Base-by-base conservation (phyloP, 1,140 invertebrate species). In the Drosophila parabipectinata region DNA sequence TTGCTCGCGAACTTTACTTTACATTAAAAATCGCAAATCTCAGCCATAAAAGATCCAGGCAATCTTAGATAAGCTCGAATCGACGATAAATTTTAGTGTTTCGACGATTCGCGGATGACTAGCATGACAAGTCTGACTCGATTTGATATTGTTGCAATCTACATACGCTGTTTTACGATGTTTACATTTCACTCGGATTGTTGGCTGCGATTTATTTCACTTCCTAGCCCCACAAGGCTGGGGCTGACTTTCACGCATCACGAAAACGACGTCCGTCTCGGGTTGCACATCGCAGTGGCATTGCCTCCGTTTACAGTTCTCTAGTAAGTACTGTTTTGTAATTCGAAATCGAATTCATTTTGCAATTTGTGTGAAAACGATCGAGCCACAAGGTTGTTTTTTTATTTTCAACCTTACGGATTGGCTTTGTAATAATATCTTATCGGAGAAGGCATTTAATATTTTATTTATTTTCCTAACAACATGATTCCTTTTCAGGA, bases 281-380 rank as follows among this genome's bases (percentile, higher is more conserved):
- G 48, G 41, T 56, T 54, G 61, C 41, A 39, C 57, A 56, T 45
- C 71, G 47, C 47, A 52, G 72, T 59, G 26, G 26, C 6, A 66
- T 71, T 77, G 63, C 75, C 64, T 77, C 77, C 73, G 63, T 81
- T 83, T 83, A 59, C 69, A 83, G 79, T 71, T 82, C 72, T 80
- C 21, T 21, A 21, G 66, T 72, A 59, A 21, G 66, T 72, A 59
- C 59, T 74, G 32, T 66, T 59, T 83, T 77, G 66, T 72, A 76
- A 83, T 83, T 84, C 51, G 59, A 72, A 84, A 84, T 83, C 62
- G 81, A 80, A 85, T 85, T 85, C 73, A 60, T 66, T 63, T 80
- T 34, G 44, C 67, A 61, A 47, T 60, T 72, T 67, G 47, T 57
- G 58, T 39, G 69, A 32, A 60, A 64, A 48, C 28, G 62, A 52